phyloP scores from a whole-genome alignment of 2,113 vertebrate species.

The Neoarius graeffei region DNA sequence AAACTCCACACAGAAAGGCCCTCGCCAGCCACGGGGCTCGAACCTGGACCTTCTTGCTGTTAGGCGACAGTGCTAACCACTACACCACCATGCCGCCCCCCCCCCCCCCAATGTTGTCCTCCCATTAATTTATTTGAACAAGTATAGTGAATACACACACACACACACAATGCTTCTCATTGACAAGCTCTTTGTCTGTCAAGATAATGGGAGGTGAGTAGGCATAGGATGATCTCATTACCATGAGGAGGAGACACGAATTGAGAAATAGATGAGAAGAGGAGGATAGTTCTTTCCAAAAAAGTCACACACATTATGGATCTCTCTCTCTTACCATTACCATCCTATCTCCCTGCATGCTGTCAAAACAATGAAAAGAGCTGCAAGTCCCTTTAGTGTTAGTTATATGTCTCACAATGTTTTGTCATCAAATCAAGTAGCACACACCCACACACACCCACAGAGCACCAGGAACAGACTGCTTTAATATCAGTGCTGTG shows the following conservation, averaged over 20 bases:
- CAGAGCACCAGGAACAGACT: background rate
- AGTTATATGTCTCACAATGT: background rate
- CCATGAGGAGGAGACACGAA: background rate
- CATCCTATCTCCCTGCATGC: background rate
- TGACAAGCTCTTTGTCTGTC: slow-evolving; percentile 53
- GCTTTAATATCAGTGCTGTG: background rate
- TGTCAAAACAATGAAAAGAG: slow-evolving; percentile 15
- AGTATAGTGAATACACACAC: too few relatives aligned
- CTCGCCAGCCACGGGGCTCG: too few relatives aligned
- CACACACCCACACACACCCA: background rate
- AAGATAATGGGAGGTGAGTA: slow-evolving; percentile 61
- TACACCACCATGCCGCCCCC: too few relatives aligned
- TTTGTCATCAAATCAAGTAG: slow-evolving; percentile 5
- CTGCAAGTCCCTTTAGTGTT: slow-evolving; percentile 20
- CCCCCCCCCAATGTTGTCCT: too few relatives aligned
- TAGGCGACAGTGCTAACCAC: too few relatives aligned
- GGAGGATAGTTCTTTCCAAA: background rate
- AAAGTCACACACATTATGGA: background rate
- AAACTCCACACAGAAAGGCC: too few relatives aligned
- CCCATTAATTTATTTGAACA: too few relatives aligned
- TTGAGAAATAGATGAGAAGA: background rate
- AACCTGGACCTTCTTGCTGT: too few relatives aligned
- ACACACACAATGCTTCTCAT: background rate
- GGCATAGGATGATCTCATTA: slow-evolving; percentile 58
- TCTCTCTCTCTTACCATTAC: slow-evolving; percentile 3